Evolutionary conservation across 1,140 invertebrate genomes (phyloP).

Genomic region (Anagrus nilaparvatae): DNA sequence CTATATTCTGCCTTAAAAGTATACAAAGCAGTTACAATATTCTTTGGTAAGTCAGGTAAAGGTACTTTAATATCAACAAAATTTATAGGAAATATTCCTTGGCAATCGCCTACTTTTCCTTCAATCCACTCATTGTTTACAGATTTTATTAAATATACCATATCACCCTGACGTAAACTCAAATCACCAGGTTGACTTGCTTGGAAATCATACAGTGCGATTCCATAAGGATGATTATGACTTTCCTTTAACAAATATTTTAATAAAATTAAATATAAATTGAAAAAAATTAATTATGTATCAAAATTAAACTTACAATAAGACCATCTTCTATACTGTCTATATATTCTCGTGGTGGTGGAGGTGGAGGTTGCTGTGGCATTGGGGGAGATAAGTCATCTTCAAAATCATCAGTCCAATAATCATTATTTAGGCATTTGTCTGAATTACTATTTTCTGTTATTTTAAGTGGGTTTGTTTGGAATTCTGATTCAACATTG

Average conservation of each 20-base stretch:
- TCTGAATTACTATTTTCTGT: too few species aligned
- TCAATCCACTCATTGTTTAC: constrained; percentile 73
- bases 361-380: constrained; percentile 65
- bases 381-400: constrained; percentile 56
- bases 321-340: constrained; percentile 23
- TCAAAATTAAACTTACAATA: constrained; percentile 17
- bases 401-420: constrained; percentile 22
- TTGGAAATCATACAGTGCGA: constrained; percentile 65
- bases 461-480: too few species aligned
- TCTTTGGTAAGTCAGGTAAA: constrained; percentile 36
- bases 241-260: constrained; percentile 26
- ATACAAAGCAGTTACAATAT: constrained; percentile 47
- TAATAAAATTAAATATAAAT: not conserved
- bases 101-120: constrained; percentile 51
- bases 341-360: constrained; percentile 49
- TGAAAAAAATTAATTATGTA: constrained; percentile 3
- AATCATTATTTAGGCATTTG: too few species aligned
- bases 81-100: constrained; percentile 72
- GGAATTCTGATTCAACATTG: too few species aligned
- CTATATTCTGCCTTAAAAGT: constrained; percentile 50
- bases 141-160: constrained; percentile 54
- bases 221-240: constrained; percentile 48
- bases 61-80: constrained; percentile 70
- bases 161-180: constrained; percentile 59
- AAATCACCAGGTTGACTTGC: constrained; percentile 62